Evolutionary conservation across 2,888 invertebrate species (phyloP), one percentile per base, ranked within the genome.

Genomic region (Platycheirus albimanus): DNA sequence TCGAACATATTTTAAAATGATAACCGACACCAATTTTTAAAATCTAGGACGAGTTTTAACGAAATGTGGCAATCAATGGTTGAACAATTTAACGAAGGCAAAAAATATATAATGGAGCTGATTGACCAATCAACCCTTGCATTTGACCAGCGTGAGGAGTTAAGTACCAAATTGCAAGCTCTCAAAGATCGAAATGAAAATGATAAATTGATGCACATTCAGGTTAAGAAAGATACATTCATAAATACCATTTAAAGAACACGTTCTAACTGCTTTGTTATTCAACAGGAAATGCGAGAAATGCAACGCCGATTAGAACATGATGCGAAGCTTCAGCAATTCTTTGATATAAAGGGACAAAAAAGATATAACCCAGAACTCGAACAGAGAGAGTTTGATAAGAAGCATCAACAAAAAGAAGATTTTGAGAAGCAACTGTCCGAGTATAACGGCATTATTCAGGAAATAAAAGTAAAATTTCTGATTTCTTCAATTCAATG

Each of bases 121-220:
- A 96, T 86, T 96, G 95, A 87, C 98, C 97, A 78, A 98, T 95
- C 72, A 97, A 91, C 87, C 97, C 97, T 95, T 43, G 96, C 97
- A 0, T 98, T 97, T 88, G 97, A 97, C 90, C 96, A 97, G 90
- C 92, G 97, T 79, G 97, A 95, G 89, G 95, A 95, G 88, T 93
- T 95, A 91, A 94, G 95, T 88, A 93, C 94, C 71, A 97, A 97
- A 90, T 92, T 97, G 45, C 94, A 95, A 81, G 94, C 95, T 0
- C 91, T 98, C 36, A 95, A 95, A 87, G 96, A 96, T 85, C 94
- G 95, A 84, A 95, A 94, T 58, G 94, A 95, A 87, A 93, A 94
- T 43, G 96, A 96, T 86, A 92, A 94, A 72, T 91, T 93, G 38
- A 91, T 92, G 84, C 94, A 94, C 87, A 92, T 93, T 41, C 93